A percentile compares a stretch with the other conserved stretches of the same genome.
Conservation (phyloP, 2,113 vertebrate genomes). For the Phrynosoma platyrhinos region DNA sequence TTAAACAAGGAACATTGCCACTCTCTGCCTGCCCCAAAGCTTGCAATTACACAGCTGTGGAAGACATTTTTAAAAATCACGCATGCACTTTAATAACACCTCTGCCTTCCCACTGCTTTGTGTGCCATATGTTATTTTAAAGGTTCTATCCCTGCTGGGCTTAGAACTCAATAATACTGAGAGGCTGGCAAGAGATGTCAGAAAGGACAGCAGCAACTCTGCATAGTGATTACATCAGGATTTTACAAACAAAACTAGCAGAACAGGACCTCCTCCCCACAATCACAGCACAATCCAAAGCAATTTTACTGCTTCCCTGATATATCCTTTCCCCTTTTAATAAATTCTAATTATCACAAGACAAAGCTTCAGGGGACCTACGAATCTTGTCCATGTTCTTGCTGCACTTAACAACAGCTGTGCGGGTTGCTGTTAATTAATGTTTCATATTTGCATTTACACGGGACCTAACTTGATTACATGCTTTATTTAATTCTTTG, state of each 20-base stretch:
- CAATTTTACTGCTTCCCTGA: background rate
- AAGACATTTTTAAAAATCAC: background rate
- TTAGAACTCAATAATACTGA: rapidly evolving
- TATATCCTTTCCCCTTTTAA: background rate
- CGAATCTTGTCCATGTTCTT: rapidly evolving
- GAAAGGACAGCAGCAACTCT: background rate
- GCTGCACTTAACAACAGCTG: background rate
- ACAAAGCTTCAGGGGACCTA: constrained; percentile 32
- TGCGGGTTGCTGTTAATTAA: constrained; percentile 39
- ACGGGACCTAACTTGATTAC: constrained; percentile 3
- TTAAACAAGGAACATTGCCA: background rate
- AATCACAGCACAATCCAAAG: background rate
- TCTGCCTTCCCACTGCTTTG: constrained; percentile 14
- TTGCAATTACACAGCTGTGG: constrained; percentile 52
- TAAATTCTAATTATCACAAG: constrained; percentile 22
- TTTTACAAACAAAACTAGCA: background rate
- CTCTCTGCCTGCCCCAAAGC: constrained; percentile 30
- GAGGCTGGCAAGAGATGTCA: constrained; percentile 9
- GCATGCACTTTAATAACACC: constrained; percentile 21
- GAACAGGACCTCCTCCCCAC: constrained; percentile 20
- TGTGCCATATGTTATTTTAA: background rate
- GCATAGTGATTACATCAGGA: background rate
- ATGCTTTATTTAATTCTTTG: constrained; percentile 2
- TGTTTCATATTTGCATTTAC: constrained; percentile 16
- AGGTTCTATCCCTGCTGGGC: constrained; percentile 1